Evolutionary conservation across 1,140 invertebrate species (phyloP), one percentile per base, ranked within the genome.

Genomic region (Drosophila prosaltans): DNA sequence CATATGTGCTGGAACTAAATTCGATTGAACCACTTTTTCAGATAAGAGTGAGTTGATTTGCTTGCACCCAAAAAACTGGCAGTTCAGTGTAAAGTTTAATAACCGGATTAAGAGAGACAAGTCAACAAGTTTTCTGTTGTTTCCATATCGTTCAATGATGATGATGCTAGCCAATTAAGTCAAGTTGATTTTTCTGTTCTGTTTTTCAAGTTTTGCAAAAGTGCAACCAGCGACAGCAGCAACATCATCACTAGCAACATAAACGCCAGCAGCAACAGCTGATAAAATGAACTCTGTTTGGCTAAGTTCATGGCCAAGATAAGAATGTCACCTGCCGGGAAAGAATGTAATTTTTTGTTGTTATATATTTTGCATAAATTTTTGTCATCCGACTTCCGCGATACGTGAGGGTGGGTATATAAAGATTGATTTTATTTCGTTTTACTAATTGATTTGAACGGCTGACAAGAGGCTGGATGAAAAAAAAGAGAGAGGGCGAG

Each of bases 51-150:
- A 36, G 32, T 36, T 36, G 32, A 36, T 36, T 36, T 36, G 69
- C 51, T 84, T 84, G 74, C 80, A 75, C 70, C 70, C 45, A 8
- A 69, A 11, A 73, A 68, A 55, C 75, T 16, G 71, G 63, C 54
- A 28, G 70, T 43, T 24, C 40, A 74, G 78, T 89, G 84, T 88
- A 89, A 80, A 73, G 84, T 89, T 89, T 89, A 84, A 89, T 81
- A 89, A 89, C 84, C 84, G 84, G 84, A 89, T 89, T 89, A 89
- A 63, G 77, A 63, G 77, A 60, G 45, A 51, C 41, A 65, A 63
- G 71, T 40, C 68, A 80, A 78, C 74, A 64, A 68, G 79, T 71
- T 60, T 76, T 2, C 16, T 48, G 11, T 40, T 9, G 2, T 66
- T 39, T 16, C 65, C 57, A 48, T 57, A 36, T 40, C 59, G 48